Conservation (phyloP, 2,797 vertebrate genomes). For the Fistularia commersonii region DNA sequence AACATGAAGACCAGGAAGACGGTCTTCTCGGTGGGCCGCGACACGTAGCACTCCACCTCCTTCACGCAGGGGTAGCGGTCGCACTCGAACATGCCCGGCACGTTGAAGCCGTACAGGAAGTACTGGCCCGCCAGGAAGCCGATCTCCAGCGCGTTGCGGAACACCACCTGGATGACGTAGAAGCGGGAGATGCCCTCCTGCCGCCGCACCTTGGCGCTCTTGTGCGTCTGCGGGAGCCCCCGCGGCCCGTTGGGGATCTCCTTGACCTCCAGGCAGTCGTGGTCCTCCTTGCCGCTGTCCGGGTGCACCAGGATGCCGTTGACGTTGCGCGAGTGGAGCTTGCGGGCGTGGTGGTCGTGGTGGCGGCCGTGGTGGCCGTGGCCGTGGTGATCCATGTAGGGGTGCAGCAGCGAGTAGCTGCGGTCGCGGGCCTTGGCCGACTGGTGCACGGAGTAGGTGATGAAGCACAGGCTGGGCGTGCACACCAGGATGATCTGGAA, state of each 20-base stretch:
- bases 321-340: conserved; percentile 72
- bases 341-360: conserved; percentile 69
- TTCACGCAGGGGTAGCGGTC: conserved; percentile 87
- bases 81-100: conserved; percentile 85
- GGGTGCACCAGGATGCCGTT: conserved; percentile 77
- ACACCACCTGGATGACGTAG: conserved; percentile 89
- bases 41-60: conserved; percentile 91
- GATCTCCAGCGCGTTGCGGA: conserved; percentile 86
- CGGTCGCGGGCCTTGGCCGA: conserved; percentile 81
- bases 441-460: conserved; percentile 87
- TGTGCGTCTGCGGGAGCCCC: conserved; percentile 67
- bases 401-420: conserved; percentile 78
- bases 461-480: conserved; percentile 86
- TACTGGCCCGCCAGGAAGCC: conserved; percentile 87
- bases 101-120: conserved; percentile 87
- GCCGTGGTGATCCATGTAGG: conserved; percentile 75
- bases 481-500: conserved; percentile 88
- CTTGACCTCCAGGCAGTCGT: conserved; percentile 77
- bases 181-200: conserved; percentile 89
- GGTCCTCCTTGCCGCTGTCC: conserved; percentile 77
- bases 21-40: conserved; percentile 87
- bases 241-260: conserved; percentile 74
- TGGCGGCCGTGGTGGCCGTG: conserved; percentile 66
- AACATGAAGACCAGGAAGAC: conserved; percentile 93
- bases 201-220: conserved; percentile 75